These are phyloP conservation scores for Halichoeres trimaculatus DNA, from an alignment of 2,113 vertebrate genomes.

Conservation along the genomic window DNA sequence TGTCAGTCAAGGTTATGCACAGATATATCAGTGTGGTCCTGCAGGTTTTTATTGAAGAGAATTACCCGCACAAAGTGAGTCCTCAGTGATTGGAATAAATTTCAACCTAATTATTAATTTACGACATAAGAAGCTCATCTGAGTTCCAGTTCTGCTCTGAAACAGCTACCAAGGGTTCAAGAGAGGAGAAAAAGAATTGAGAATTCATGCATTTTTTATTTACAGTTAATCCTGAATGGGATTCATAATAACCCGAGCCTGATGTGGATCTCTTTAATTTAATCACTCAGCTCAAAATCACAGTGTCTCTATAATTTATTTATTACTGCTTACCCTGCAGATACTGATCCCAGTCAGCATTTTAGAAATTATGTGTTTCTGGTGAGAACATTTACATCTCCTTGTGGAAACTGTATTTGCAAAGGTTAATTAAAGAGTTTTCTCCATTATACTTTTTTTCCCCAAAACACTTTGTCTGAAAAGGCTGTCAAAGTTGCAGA, in stretches of 20 bases:
- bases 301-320: constrained; percentile 29
- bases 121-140: constrained; percentile 24
- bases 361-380: too few species aligned
- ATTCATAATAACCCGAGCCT: constrained; percentile 46
- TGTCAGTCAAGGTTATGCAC: constrained; percentile 35
- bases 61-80: constrained; percentile 47
- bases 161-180: constrained; percentile 21
- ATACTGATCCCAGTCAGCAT: too few species aligned
- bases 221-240: background rate
- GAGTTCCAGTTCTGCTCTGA: constrained; percentile 40
- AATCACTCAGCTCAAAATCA: constrained; percentile 60
- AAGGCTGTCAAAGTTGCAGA: too few species aligned
- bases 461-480: too few species aligned
- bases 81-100: constrained; percentile 60
- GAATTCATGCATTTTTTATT: constrained; percentile 51
- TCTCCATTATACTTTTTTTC: too few species aligned
- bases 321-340: too few species aligned
- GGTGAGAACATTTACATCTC: too few species aligned
- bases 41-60: constrained; percentile 39
- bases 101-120: constrained; percentile 69
- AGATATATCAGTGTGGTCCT: constrained; percentile 17
- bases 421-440: too few species aligned
- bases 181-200: constrained; percentile 3
- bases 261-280: constrained; percentile 68
- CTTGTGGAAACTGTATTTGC: too few species aligned